Percentiles rank a stretch among this genome's conserved stretches.
phyloP scores from a whole-genome alignment of 35 echinoderm and acorn worm genomes.

The Hemicentrotus pulcherrimus region DNA sequence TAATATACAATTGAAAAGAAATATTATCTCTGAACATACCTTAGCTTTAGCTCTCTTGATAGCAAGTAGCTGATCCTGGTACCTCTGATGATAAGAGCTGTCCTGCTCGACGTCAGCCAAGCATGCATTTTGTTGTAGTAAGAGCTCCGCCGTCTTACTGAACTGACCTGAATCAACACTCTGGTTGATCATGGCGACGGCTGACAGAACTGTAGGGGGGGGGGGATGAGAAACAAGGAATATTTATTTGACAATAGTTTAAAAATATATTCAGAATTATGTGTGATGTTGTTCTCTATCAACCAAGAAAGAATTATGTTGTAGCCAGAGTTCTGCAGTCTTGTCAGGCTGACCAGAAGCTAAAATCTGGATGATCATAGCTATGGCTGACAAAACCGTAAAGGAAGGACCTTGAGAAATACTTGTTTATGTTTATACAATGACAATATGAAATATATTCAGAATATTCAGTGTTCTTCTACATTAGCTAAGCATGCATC shows the following conservation, averaged over 20 bases:
- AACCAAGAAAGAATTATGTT: conserved; percentile 58
- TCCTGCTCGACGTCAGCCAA: conserved; percentile 79
- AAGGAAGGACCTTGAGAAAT: neutral
- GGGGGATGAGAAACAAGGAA: neutral
- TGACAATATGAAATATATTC: no score
- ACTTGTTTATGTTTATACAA: no score
- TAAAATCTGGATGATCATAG: conserved; percentile 76
- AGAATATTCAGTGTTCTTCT: neutral
- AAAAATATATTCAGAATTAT: no score
- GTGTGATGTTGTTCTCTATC: conserved; percentile 74
- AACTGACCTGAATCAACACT: conserved; percentile 79
- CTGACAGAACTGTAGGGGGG: conserved; percentile 66
- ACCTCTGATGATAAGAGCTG: conserved; percentile 65
- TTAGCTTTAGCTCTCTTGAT: conserved; percentile 72
- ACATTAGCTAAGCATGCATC: conserved; percentile 77
- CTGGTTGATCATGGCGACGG: conserved; percentile 86
- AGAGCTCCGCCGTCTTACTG: conserved; percentile 57
- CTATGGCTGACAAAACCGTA: conserved; percentile 75
- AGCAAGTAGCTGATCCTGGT: conserved; percentile 72
- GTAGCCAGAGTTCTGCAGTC: conserved; percentile 61
- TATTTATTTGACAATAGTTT: no score
- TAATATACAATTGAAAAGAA: neutral
- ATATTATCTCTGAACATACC: conserved; percentile 50
- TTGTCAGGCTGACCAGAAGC: conserved; percentile 70
- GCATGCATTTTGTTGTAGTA: conserved; percentile 65